phyloP scores from a whole-genome alignment of 1,140 invertebrate genomes.

The Palaemon carinicauda region DNA sequence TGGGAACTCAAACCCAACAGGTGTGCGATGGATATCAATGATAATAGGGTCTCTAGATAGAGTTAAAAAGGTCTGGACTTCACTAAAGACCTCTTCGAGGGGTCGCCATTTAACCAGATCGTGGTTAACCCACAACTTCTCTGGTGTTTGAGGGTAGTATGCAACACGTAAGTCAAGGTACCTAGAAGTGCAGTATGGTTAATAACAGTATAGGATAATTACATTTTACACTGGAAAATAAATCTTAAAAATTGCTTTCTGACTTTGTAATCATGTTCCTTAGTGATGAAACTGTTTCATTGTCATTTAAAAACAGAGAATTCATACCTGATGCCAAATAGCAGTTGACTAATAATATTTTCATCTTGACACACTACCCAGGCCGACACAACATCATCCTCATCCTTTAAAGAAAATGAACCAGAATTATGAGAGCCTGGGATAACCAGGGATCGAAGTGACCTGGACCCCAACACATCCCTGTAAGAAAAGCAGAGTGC shows the following conservation, averaged over 20 bases:
- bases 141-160: slow-evolving; percentile 57
- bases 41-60: slow-evolving; percentile 63
- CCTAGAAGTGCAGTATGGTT: slow-evolving; percentile 27
- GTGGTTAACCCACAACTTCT: slow-evolving; percentile 63
- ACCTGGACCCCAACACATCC: slow-evolving; percentile 67
- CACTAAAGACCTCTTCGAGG: slow-evolving; percentile 60
- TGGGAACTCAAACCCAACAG: slow-evolving; percentile 60
- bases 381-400: slow-evolving; percentile 47
- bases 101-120: slow-evolving; percentile 61
- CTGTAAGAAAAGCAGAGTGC: slow-evolving; percentile 61
- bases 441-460: slow-evolving; percentile 71
- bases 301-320: not conserved
- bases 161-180: slow-evolving; percentile 63
- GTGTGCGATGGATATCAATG: slow-evolving; percentile 64
- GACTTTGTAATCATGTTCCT: too few relatives aligned
- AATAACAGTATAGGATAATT: not conserved
- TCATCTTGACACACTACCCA: slow-evolving; percentile 62
- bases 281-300: not conserved
- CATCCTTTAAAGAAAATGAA: slow-evolving; percentile 65
- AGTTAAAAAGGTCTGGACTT: slow-evolving; percentile 62
- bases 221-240: not conserved
- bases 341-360: slow-evolving; percentile 62
- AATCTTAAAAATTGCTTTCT: too few relatives aligned
- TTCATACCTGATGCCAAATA: slow-evolving; percentile 61
- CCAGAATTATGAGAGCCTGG: slow-evolving; percentile 78